phyloP scores from a whole-genome alignment of 2,113 vertebrate genomes.

The Todiramphus chloris region DNA sequence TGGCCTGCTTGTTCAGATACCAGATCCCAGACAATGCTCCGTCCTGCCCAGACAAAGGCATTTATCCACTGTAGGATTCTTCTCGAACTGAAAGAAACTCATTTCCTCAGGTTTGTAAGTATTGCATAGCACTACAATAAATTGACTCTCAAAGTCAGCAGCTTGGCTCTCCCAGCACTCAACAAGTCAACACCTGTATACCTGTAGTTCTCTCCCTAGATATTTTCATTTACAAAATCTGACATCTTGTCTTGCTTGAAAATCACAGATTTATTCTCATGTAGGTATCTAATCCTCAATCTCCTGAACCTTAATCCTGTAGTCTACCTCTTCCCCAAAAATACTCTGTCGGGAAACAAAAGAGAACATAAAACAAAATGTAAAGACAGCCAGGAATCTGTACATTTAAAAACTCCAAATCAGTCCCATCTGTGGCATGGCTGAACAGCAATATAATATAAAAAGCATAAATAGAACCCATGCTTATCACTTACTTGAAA shows the following conservation, averaged over 20 bases:
- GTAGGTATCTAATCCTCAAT: slow-evolving; percentile 44
- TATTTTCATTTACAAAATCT: slow-evolving; percentile 35
- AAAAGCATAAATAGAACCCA: not conserved
- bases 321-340: slow-evolving; percentile 33
- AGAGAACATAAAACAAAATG: slow-evolving; percentile 55
- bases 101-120: not conserved
- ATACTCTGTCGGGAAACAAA: slow-evolving; percentile 14
- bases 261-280: slow-evolving; percentile 55
- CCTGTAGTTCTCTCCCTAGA: not conserved
- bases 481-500: not conserved
- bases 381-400: slow-evolving; percentile 42
- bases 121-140: not conserved
- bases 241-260: slow-evolving; percentile 14
- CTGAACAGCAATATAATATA: slow-evolving; percentile 40
- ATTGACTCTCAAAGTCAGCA: not conserved
- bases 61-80: not conserved
- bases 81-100: not conserved
- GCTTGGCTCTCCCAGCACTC: slow-evolving; percentile 14
- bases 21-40: not conserved
- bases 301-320: slow-evolving; percentile 49
- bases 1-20: not conserved
- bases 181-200: slow-evolving; percentile 35
- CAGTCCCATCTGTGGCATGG: slow-evolving; percentile 57
- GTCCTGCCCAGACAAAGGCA: not conserved
- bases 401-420: slow-evolving; percentile 60